These are phyloP conservation scores for Choristoneura fumiferana DNA, from an alignment of 1,140 invertebrate species.

Conservation along the genomic window DNA sequence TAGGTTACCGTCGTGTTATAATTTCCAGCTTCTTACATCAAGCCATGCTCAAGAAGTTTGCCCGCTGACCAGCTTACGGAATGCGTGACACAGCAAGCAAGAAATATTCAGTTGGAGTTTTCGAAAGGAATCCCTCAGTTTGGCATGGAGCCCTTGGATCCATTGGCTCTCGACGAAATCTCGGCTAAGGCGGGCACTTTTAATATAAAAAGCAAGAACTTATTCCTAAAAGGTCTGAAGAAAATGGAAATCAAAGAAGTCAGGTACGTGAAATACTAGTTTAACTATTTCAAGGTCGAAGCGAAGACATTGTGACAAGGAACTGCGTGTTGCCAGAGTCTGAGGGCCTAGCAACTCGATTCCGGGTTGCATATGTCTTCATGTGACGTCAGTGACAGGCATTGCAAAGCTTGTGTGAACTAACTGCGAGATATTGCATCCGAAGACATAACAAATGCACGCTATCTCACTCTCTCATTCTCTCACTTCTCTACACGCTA, in stretches of 20 bases:
- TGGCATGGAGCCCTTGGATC: not conserved
- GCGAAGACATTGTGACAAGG: too few species aligned
- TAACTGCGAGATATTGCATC: too few species aligned
- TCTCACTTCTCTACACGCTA: too few species aligned
- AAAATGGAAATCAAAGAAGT: constrained; percentile 11
- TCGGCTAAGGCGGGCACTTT: constrained; percentile 9
- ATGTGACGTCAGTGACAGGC: too few species aligned
- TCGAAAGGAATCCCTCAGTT: constrained; percentile 4
- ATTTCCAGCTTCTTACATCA: constrained; percentile 12
- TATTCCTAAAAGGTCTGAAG: not conserved
- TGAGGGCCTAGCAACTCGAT: too few species aligned
- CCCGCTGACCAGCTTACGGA: not conserved
- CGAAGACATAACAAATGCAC: too few species aligned
- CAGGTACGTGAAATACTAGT: not conserved
- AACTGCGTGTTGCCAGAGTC: too few species aligned
- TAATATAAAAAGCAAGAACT: not conserved
- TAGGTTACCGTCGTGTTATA: too few species aligned
- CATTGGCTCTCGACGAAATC: not conserved
- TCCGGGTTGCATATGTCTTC: too few species aligned
- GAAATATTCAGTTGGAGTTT: not conserved
- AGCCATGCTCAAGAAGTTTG: not conserved
- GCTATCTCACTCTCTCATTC: too few species aligned
- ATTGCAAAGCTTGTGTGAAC: too few species aligned
- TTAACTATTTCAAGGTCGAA: too few species aligned
- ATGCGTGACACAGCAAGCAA: not conserved